Base-by-base conservation (phyloP, 1,140 invertebrate species). In the Battus philenor region DNA sequence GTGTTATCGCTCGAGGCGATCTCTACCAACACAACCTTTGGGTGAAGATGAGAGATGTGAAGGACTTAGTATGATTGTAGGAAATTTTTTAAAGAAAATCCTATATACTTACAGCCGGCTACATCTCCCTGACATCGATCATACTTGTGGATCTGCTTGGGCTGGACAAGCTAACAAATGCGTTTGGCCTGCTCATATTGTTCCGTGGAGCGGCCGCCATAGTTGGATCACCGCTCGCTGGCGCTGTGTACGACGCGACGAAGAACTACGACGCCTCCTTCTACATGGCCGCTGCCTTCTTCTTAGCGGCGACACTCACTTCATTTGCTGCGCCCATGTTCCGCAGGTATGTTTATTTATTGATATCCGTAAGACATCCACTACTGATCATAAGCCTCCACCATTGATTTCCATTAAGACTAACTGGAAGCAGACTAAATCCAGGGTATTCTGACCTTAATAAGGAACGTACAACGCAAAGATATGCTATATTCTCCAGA, bases 121-220 rank as follows among this genome's bases (percentile, higher is more conserved):
- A 98, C 82, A 98, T 99, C 60, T 98, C 97, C 0, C 86, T 99
- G 26, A 99, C 97, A 20, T 99, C 98, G 10, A 99, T 99, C 71
- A 98, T 99, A 65, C 88, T 99, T 32, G 97, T 98, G 54, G 97
- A 99, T 70, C 87, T 99, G 9, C 88, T 99, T 18, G 98, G 98
- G 7, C 87, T 99, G 63, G 97, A 98, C 60, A 96, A 96, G 81
- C 86, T 99, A 49, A 98, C 97, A 24, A 99, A 97, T 76, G 97
- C 97, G 11, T 99, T 99, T 81, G 98, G 98, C 18, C 88, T 99
- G 38, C 87, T 99, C 32, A 97, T 98, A 59, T 87, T 99, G 51
- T 98, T 98, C 87, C 91, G 97, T 81, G 98, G 98, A 11, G 92
- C 93, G 18, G 95, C 97, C 15, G 94, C 95, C 1, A 94, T 98